phyloP scores from a whole-genome alignment of 2,113 vertebrate species.

The Oreochromis niloticus region DNA sequence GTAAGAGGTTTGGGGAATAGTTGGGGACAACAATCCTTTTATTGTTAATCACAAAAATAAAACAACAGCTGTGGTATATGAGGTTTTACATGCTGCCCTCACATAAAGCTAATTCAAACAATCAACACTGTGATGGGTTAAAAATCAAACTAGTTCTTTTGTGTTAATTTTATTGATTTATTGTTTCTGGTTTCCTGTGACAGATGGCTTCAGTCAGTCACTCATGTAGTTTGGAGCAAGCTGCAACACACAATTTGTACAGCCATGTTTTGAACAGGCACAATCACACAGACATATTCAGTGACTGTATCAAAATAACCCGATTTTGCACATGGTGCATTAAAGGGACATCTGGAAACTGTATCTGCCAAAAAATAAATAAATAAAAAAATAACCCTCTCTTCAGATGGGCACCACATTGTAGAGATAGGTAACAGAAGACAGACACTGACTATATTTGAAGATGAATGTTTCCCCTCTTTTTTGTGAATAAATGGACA shows the following conservation, averaged over 20 bases:
- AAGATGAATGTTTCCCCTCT: neutral
- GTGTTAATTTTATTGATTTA: neutral
- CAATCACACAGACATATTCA: fast-evolving
- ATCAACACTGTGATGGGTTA: neutral
- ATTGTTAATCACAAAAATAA: neutral
- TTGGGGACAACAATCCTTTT: fast-evolving
- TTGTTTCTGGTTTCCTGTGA: neutral
- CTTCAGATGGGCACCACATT: fast-evolving
- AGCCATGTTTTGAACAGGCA: neutral
- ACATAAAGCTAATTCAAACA: neutral
- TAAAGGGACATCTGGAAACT: neutral
- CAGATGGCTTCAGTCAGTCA: neutral
- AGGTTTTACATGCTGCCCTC: neutral
- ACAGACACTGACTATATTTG: neutral
- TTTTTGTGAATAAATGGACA: neutral
- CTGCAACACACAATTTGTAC: neutral
- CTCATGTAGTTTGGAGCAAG: neutral
- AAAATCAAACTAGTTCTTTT: neutral
- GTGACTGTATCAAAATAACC: neutral
- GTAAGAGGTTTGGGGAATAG: neutral
- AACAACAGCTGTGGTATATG: neutral
- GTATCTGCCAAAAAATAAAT: neutral
- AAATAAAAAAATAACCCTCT: fast-evolving
- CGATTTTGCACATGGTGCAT: neutral
- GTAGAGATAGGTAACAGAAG: neutral